Conservation (phyloP, 2,113 vertebrate genomes). For the Orientallactaga bullata region DNA sequence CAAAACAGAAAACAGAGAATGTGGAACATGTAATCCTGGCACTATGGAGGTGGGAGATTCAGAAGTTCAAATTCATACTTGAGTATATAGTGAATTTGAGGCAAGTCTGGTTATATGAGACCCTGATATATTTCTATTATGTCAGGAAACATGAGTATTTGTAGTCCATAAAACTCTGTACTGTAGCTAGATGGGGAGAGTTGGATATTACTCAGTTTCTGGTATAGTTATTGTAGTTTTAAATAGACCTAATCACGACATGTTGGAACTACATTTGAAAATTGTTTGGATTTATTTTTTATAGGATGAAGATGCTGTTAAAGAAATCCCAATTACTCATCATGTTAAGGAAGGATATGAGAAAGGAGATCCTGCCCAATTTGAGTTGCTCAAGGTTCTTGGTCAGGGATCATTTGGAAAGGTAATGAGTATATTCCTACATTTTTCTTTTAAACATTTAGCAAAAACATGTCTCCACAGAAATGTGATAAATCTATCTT, state of each 20-base stretch:
- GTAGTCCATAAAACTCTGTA: neutral
- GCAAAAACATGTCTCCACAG: neutral
- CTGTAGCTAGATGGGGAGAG: neutral
- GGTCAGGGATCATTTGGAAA: slow-evolving; percentile 99
- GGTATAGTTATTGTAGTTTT: neutral
- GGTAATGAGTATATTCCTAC: slow-evolving; percentile 84
- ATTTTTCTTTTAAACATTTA: slow-evolving; percentile 38
- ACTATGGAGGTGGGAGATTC: no score
- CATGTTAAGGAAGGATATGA: slow-evolving; percentile 99
- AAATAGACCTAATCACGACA: slow-evolving; percentile 5
- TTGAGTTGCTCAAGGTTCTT: slow-evolving; percentile 98
- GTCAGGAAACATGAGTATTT: slow-evolving; percentile 16
- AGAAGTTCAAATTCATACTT: no score
- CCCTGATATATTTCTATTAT: neutral
- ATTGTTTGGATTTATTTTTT: slow-evolving; percentile 74
- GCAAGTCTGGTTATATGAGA: no score
- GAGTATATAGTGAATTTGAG: no score
- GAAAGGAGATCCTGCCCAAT: slow-evolving; percentile 97
- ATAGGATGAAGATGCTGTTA: slow-evolving; percentile 94
- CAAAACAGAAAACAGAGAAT: neutral
- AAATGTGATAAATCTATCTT: neutral
- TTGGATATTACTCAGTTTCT: neutral
- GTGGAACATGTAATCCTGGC: no score
- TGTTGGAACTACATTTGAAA: slow-evolving; percentile 46
- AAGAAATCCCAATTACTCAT: slow-evolving; percentile 98